Percentiles rank a stretch among this genome's conserved stretches.
Conservation (phyloP, 2,797 vertebrate species). For the Etheostoma nigrum region DNA sequence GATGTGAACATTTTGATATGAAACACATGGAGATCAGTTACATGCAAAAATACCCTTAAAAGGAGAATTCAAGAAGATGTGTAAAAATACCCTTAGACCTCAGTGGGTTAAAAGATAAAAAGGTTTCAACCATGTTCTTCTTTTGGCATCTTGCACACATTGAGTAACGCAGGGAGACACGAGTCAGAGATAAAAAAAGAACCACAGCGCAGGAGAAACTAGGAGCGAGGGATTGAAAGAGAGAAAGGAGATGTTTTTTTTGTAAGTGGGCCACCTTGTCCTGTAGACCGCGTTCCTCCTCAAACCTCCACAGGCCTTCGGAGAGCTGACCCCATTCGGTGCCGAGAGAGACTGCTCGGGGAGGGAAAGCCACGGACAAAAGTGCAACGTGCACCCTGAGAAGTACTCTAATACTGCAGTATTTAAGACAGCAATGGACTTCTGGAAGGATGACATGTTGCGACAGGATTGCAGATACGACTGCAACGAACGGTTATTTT, state of each 20-base stretch:
- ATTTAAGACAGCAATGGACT: too few relatives aligned
- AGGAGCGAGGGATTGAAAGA: slow-evolving; percentile 8
- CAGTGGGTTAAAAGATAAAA: too few relatives aligned
- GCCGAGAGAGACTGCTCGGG: slow-evolving; percentile 37
- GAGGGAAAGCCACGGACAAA: slow-evolving; percentile 42
- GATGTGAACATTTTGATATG: too few relatives aligned
- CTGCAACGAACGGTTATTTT: too few relatives aligned
- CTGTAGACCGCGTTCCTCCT: slow-evolving; percentile 67
- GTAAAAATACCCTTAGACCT: too few relatives aligned
- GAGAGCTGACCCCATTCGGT: slow-evolving; percentile 79
- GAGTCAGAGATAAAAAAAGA: slow-evolving; percentile 19
- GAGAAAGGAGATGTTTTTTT: slow-evolving; percentile 38
- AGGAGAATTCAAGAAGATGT: too few relatives aligned
- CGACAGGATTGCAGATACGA: too few relatives aligned
- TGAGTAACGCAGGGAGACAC: background rate
- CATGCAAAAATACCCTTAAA: too few relatives aligned
- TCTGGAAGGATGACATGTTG: too few relatives aligned
- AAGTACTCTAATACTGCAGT: too few relatives aligned
- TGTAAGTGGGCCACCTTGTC: slow-evolving; percentile 81
- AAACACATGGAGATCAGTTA: too few relatives aligned
- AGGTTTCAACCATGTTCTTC: background rate
- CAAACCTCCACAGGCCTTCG: slow-evolving; percentile 64
- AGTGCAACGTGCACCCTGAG: slow-evolving; percentile 27
- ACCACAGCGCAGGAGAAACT: background rate
- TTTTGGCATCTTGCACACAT: background rate